Conservation (phyloP, 2,888 invertebrate species). For the Hydraecia micacea region DNA sequence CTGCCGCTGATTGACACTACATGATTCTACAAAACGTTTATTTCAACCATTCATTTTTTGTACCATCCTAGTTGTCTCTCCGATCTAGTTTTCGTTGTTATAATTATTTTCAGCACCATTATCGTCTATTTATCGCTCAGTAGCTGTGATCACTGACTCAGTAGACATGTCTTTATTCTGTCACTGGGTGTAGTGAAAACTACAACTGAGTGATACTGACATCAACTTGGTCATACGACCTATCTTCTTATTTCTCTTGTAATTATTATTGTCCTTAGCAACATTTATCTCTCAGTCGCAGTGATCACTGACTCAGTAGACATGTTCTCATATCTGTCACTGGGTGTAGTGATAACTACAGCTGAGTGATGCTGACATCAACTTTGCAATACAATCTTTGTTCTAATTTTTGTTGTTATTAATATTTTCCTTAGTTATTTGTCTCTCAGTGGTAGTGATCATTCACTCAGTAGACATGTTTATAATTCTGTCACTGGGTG, state of each 20-base stretch:
- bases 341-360: conserved; percentile 38
- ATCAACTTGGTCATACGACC: no score
- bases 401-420: no score
- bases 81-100: no score
- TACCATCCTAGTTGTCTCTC: not conserved
- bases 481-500: no score
- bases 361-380: no score
- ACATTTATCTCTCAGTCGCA: not conserved
- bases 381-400: rapidly evolving
- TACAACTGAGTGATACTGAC: not conserved
- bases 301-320: conserved; percentile 46
- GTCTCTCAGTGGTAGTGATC: not conserved
- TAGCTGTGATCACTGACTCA: no score
- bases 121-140: not conserved
- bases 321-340: conserved; percentile 51
- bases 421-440: no score
- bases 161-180: not conserved
- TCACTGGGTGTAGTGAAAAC: not conserved
- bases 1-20: not conserved
- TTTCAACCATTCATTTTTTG: not conserved
- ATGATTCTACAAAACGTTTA: not conserved
- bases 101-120: no score
- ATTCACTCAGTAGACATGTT: no score
- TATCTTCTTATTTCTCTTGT: no score
- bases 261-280: no score